A percentile compares a stretch with the other conserved stretches of the same genome.
These are phyloP conservation scores for Myopa testacea DNA, from an alignment of 2,888 invertebrate species.

Conservation along the genomic window DNA sequence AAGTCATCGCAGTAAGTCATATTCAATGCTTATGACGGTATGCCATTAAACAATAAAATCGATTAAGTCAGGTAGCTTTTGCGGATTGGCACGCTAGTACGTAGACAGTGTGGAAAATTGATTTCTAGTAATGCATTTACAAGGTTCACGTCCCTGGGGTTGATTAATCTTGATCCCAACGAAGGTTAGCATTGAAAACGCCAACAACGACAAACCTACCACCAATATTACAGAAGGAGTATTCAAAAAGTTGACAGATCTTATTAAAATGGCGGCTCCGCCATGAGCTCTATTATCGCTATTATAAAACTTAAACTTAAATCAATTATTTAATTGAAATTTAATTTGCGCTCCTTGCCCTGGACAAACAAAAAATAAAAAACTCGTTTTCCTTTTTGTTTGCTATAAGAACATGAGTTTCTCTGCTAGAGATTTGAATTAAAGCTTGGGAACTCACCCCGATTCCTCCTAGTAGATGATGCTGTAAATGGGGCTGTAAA, in stretches of 20 bases:
- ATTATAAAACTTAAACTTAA: conserved; percentile 35
- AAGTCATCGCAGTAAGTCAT: conserved; percentile 6
- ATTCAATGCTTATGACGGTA: background rate
- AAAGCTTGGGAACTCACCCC: no score
- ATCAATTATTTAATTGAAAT: no score
- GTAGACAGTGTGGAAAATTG: conserved; percentile 24
- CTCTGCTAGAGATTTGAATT: no score
- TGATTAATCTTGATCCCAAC: conserved; percentile 41
- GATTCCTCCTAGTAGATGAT: no score
- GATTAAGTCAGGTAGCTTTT: conserved; percentile 35
- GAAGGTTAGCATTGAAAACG: conserved; percentile 44
- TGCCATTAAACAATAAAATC: conserved; percentile 31
- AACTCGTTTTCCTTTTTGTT: no score
- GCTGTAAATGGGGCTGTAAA: no score
- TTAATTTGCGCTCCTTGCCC: no score
- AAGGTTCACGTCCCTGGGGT: conserved; percentile 39
- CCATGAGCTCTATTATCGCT: conserved; percentile 43
- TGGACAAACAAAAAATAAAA: no score
- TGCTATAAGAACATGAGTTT: no score
- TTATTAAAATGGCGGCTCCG: conserved; percentile 41
- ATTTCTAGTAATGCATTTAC: conserved; percentile 26
- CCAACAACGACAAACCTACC: conserved; percentile 42
- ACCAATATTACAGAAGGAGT: conserved; percentile 36
- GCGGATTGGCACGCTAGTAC: conserved; percentile 31
- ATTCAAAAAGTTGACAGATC: conserved; percentile 25